Conservation (phyloP, 2,113 vertebrate genomes). For the Stegostoma tigrinum region DNA sequence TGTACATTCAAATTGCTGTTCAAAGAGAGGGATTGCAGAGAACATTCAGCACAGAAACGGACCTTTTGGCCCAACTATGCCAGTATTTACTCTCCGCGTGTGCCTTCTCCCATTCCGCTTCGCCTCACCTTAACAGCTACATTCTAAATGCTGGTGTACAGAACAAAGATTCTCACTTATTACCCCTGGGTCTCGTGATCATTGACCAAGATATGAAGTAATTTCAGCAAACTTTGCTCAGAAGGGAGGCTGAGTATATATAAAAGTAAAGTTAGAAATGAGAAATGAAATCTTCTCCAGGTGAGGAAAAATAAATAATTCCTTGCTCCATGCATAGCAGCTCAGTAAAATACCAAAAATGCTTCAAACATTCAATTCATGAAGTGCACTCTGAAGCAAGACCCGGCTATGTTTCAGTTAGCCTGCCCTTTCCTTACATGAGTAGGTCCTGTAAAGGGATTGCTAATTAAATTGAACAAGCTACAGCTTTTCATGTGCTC, state of each 20-base stretch:
- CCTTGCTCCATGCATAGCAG: not conserved
- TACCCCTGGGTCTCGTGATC: not conserved
- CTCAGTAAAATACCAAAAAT: not conserved
- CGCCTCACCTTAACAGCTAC: no score
- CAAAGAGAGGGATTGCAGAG: no score
- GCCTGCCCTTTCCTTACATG: not conserved
- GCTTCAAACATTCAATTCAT: no score
- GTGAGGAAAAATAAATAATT: not conserved
- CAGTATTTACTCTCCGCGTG: no score
- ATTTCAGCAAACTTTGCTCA: not conserved
- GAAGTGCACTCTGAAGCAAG: not conserved
- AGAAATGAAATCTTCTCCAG: not conserved
- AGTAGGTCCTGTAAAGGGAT: not conserved
- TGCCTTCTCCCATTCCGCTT: no score
- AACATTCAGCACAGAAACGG: no score
- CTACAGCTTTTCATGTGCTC: not conserved
- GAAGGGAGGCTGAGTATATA: not conserved
- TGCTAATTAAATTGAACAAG: not conserved
- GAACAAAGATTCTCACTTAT: not conserved
- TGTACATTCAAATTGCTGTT: no score
- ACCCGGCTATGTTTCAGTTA: not conserved
- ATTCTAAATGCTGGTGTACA: not conserved
- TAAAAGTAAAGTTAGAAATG: not conserved
- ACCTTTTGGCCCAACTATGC: no score
- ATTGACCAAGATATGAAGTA: not conserved